Conservation (phyloP, 1,140 invertebrate species). For the Danaus plexippus region DNA sequence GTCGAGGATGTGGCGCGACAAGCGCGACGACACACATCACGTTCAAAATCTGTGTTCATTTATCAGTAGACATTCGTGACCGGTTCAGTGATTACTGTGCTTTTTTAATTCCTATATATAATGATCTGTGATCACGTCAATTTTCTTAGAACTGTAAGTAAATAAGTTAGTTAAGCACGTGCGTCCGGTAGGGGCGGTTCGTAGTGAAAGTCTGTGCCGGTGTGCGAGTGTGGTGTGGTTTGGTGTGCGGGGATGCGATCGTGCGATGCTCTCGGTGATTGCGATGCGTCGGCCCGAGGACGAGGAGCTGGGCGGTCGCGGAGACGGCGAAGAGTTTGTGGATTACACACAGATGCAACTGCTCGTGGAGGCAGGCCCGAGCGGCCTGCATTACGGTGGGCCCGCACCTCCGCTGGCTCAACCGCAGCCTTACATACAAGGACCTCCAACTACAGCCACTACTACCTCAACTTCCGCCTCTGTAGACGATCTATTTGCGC, state of each 20-base stretch:
- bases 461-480: constrained; percentile 37
- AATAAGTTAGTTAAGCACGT: constrained; percentile 22
- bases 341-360: constrained; percentile 76
- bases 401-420: constrained; percentile 62
- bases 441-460: constrained; percentile 27
- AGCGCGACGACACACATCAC: constrained; percentile 54
- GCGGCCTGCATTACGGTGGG: constrained; percentile 59
- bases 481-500: constrained; percentile 62
- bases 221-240: constrained; percentile 32
- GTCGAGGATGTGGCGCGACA: constrained; percentile 63
- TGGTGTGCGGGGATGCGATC: constrained; percentile 56
- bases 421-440: constrained; percentile 51
- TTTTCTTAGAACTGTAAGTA: constrained; percentile 40
- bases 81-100: constrained; percentile 38
- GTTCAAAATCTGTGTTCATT: constrained; percentile 67
- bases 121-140: constrained; percentile 64
- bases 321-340: constrained; percentile 73
- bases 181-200: constrained; percentile 11
- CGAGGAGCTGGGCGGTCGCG: constrained; percentile 60
- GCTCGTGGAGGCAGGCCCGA: constrained; percentile 69
- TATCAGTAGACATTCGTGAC: constrained; percentile 54
- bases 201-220: constrained; percentile 27
- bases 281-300: constrained; percentile 69
- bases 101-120: constrained; percentile 42
- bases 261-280: constrained; percentile 68